Conservation (phyloP, 2,113 vertebrate genomes). For the Lipophrys pholis region DNA sequence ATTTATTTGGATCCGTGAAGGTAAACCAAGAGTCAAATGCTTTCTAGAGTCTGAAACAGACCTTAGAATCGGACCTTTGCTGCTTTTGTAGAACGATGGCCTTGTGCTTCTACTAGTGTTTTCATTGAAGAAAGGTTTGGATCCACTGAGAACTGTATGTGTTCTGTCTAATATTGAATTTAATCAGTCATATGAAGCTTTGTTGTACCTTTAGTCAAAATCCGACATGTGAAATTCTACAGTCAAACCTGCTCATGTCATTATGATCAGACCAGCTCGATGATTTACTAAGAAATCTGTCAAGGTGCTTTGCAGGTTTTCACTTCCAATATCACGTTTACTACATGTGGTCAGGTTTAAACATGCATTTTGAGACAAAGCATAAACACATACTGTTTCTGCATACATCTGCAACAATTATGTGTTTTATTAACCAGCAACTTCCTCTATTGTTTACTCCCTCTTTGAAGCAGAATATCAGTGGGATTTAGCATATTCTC, state of each 20-base stretch:
- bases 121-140: no score
- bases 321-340: background rate
- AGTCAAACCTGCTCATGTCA: slow-evolving; percentile 10
- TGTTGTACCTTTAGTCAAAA: slow-evolving; percentile 2
- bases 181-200: background rate
- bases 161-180: background rate
- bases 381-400: background rate
- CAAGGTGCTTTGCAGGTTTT: slow-evolving; percentile 13
- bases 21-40: no score
- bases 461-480: background rate
- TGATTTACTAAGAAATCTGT: slow-evolving; percentile 31
- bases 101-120: no score
- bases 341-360: slow-evolving; percentile 5
- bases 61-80: no score
- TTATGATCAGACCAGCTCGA: slow-evolving; percentile 19
- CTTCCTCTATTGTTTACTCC: background rate
- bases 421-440: background rate
- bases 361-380: background rate
- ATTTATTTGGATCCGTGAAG: no score
- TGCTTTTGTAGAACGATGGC: no score
- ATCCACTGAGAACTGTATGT: background rate
- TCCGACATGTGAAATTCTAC: slow-evolving; percentile 1
- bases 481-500: background rate
- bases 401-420: no score
- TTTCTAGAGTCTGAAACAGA: no score